Conservation (phyloP, 2,113 vertebrate genomes). For the Odocoileus virginianus region DNA sequence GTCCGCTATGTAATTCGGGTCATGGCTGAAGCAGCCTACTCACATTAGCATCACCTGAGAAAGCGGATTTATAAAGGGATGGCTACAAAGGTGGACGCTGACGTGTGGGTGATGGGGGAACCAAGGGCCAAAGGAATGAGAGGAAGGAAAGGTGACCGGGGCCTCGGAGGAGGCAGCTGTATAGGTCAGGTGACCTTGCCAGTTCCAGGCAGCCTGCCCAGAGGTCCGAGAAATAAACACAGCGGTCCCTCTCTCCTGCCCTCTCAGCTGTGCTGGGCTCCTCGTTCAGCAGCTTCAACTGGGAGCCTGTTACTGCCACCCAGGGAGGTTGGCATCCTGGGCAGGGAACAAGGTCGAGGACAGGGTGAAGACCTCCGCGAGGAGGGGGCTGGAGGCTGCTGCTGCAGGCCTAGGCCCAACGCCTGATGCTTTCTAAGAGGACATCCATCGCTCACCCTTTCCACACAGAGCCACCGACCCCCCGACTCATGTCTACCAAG, state of each 20-base stretch:
- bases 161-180: not conserved
- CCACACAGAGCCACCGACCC: not conserved
- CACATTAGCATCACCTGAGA: not conserved
- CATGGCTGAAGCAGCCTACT: too few relatives aligned
- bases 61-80: not conserved
- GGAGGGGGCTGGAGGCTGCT: not conserved
- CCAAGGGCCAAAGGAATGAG: not conserved
- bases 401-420: not conserved
- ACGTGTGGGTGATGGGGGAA: fast-evolving
- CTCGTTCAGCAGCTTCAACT: not conserved
- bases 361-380: fast-evolving
- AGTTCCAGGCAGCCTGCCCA: not conserved
- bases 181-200: not conserved
- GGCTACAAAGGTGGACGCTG: not conserved
- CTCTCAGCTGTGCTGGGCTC: not conserved
- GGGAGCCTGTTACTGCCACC: not conserved
- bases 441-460: not conserved
- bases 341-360: not conserved
- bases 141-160: not conserved
- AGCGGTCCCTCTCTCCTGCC: too few relatives aligned
- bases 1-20: not conserved
- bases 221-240: not conserved
- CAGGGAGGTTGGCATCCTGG: not conserved
- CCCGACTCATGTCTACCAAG: not conserved
- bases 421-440: not conserved